Conservation (phyloP, 92 coral and sea anemone species). For the Virgularia gustaviana region DNA sequence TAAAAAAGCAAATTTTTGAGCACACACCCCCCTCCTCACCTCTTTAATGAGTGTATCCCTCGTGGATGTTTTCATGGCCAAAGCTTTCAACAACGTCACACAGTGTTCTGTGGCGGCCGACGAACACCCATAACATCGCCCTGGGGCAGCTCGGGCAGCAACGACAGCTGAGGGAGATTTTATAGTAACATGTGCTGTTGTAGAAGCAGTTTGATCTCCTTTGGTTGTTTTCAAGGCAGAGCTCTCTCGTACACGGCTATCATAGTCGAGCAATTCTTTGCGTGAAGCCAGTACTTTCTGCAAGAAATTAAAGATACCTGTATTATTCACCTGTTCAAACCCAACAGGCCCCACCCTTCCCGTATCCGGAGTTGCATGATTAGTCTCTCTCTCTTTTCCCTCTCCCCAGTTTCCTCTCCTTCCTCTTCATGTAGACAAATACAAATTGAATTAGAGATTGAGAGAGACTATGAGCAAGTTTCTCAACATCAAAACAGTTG, state of each 20-base stretch:
- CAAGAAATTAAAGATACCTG: not conserved
- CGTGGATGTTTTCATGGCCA: constrained; percentile 86
- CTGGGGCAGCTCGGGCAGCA: constrained; percentile 66
- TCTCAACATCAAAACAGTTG: too few species aligned
- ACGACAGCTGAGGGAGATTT: constrained; percentile 55
- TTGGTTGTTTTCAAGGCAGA: constrained; percentile 41
- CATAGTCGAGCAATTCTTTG: constrained; percentile 88
- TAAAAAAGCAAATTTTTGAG: too few species aligned
- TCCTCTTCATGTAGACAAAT: too few species aligned
- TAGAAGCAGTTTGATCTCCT: constrained; percentile 4
- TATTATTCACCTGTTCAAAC: not conserved
- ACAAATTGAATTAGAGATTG: too few species aligned
- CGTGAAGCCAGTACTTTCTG: constrained; percentile 97
- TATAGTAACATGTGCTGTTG: constrained; percentile 35
- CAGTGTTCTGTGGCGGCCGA: constrained; percentile 99
- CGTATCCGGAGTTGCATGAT: not conserved
- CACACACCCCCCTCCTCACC: too few species aligned
- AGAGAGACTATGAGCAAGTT: too few species aligned
- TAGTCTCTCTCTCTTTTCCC: too few species aligned
- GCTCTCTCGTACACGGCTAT: constrained; percentile 73
- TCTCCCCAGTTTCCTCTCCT: too few species aligned
- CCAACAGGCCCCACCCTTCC: not conserved
- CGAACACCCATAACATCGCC: constrained; percentile 93
- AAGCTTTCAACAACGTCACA: constrained; percentile 81
- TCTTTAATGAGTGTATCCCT: constrained; percentile 83